Conservation (phyloP, 2,113 vertebrate species). For the Elachura formosa region DNA sequence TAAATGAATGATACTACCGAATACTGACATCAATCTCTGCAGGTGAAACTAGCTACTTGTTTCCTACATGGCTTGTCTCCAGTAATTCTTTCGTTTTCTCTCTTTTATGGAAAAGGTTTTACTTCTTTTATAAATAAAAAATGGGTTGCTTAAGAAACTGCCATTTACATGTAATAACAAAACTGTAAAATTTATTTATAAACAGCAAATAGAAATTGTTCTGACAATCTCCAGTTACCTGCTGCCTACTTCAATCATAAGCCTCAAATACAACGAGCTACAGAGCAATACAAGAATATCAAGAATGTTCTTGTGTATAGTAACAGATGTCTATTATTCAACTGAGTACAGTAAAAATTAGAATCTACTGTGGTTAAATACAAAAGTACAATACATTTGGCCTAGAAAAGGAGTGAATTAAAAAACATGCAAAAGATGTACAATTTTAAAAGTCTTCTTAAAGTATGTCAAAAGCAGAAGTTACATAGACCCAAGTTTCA, state of each 20-base stretch:
- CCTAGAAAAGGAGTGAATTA: background rate
- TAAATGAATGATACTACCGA: background rate
- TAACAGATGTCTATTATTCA: background rate
- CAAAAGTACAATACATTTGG: background rate
- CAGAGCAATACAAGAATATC: background rate
- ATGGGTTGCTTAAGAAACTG: background rate
- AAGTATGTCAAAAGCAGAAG: background rate
- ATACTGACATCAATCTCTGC: background rate
- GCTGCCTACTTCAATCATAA: background rate
- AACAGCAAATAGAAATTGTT: background rate
- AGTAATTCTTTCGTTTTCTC: background rate
- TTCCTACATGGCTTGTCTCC: background rate
- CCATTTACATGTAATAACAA: background rate
- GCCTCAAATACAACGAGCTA: background rate
- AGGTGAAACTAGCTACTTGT: background rate
- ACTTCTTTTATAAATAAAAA: background rate
- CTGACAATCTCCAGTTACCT: background rate
- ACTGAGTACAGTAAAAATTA: background rate
- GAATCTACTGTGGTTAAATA: background rate
- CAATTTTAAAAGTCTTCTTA: background rate
- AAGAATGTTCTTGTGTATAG: background rate
- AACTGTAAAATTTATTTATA: background rate
- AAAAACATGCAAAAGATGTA: background rate
- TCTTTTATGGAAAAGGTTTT: background rate
- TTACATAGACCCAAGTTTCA: background rate